Conservation (phyloP, 2,888 invertebrate genomes). For the Cordilura impudica region DNA sequence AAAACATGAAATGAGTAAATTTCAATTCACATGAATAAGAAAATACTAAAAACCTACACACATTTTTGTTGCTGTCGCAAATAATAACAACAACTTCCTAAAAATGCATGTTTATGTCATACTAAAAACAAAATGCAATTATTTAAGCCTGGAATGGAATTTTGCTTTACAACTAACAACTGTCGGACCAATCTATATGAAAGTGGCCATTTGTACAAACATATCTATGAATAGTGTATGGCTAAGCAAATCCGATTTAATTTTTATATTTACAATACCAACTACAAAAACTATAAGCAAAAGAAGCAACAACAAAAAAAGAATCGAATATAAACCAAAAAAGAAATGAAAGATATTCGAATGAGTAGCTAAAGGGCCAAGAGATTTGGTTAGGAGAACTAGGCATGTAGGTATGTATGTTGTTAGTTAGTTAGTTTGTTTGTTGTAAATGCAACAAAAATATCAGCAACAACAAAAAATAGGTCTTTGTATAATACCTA, state of each 20-base stretch:
- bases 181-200: slow-evolving; percentile 27
- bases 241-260: slow-evolving; percentile 54
- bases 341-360: background rate
- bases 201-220: slow-evolving; percentile 2
- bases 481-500: slow-evolving; percentile 26
- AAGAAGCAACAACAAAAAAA: background rate
- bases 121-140: slow-evolving; percentile 58
- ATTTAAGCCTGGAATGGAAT: slow-evolving; percentile 50
- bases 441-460: slow-evolving; percentile 14
- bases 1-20: no score
- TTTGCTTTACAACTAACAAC: slow-evolving; percentile 44
- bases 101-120: slow-evolving; percentile 61
- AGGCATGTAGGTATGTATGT: background rate
- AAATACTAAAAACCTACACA: slow-evolving; percentile 41
- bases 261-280: slow-evolving; percentile 33
- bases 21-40: slow-evolving; percentile 28
- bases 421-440: slow-evolving; percentile 28
- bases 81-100: slow-evolving; percentile 40
- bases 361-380: slow-evolving; percentile 43
- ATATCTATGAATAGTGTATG: background rate
- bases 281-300: background rate
- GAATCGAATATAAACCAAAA: slow-evolving; percentile 3
- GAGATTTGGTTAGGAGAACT: slow-evolving; percentile 7
- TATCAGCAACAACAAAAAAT: slow-evolving; percentile 13
- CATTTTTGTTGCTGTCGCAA: background rate